Evolutionary conservation across 2,797 vertebrate genomes (phyloP).

Genomic region (Acanthurus lineatus): DNA sequence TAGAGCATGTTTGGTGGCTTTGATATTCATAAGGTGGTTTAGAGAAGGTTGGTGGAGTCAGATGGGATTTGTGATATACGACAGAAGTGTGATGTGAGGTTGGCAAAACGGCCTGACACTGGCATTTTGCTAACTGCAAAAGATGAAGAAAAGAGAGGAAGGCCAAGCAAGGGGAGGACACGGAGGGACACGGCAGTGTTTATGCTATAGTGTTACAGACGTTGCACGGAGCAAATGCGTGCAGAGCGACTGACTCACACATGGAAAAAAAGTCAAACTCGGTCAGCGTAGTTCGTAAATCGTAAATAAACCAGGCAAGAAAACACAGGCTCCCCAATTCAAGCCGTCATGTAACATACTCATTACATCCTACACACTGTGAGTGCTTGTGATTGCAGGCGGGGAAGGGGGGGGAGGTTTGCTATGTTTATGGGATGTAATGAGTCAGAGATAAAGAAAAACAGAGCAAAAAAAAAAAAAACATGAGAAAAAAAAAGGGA

Average conservation of each 20-base stretch:
- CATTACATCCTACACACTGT: conserved; percentile 46
- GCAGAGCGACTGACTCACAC: neutral
- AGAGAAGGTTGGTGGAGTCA: conserved; percentile 30
- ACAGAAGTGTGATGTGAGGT: conserved; percentile 43
- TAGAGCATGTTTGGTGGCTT: conserved; percentile 44
- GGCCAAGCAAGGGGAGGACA: neutral
- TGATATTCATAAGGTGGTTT: conserved; percentile 69
- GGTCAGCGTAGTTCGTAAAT: conserved; percentile 16
- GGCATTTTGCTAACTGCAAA: conserved; percentile 31
- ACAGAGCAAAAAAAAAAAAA: conserved; percentile 39
- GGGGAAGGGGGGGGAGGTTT: neutral
- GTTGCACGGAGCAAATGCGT: neutral
- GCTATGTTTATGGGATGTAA: conserved; percentile 58
- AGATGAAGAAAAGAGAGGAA: conserved; percentile 6
- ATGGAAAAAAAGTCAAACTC: conserved; percentile 13
- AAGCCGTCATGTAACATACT: conserved; percentile 54
- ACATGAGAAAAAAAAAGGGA: conserved; percentile 39
- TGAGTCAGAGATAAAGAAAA: conserved; percentile 64
- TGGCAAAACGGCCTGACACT: conserved; percentile 29
- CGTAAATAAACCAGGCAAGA: conserved; percentile 18
- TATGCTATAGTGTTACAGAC: neutral
- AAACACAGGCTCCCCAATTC: conserved; percentile 34
- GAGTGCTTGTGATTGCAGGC: conserved; percentile 50
- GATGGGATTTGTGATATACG: conserved; percentile 58
- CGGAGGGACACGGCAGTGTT: neutral